Conservation (phyloP, 2,888 invertebrate species). For the Hermaeophaga mercurialis region DNA sequence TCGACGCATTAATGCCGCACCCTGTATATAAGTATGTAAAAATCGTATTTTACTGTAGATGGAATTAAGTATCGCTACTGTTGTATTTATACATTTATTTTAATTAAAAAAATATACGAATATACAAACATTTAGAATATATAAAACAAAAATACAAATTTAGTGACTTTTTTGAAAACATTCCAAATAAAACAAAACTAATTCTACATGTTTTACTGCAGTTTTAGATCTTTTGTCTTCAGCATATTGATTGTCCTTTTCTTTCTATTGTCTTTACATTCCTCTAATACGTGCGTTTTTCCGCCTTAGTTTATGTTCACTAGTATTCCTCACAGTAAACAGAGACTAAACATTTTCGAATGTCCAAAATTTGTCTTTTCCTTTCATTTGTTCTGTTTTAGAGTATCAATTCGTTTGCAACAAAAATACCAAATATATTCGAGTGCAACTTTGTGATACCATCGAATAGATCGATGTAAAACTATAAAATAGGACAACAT, state of each 20-base stretch:
- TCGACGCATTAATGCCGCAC: too few relatives aligned
- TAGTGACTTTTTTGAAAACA: neutral
- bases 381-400: conserved; percentile 16
- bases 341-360: neutral
- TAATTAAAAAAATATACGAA: neutral
- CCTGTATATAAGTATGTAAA: neutral
- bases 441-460: conserved; percentile 32
- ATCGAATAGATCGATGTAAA: conserved; percentile 16
- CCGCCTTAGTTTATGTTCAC: neutral
- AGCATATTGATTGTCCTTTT: neutral
- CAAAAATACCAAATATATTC: conserved; percentile 28
- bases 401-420: conserved; percentile 19
- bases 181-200: neutral
- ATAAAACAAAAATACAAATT: neutral
- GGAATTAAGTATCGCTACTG: neutral
- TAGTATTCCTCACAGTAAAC: neutral
- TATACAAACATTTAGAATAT: neutral
- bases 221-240: neutral
- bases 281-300: neutral
- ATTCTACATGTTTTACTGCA: neutral
- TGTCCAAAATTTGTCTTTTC: neutral
- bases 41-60: neutral
- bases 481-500: conserved; percentile 26
- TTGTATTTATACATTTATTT: neutral
- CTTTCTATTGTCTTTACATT: neutral